Evolutionary conservation across 2,797 vertebrate genomes (phyloP).

Genomic region (Pteropus rufus): DNA sequence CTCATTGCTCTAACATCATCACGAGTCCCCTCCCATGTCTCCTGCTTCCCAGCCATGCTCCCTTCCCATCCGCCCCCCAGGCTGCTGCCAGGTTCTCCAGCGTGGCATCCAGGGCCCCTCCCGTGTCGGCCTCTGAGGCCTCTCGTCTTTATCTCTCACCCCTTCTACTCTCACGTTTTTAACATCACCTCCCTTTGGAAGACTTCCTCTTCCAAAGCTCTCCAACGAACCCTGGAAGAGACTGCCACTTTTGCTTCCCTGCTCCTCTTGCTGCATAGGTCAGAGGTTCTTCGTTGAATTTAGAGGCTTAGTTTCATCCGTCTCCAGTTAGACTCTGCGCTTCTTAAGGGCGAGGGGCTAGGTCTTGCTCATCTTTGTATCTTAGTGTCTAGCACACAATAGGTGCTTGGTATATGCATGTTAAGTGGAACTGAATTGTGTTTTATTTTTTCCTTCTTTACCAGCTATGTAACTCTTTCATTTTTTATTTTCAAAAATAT

Average conservation of each 20-base stretch:
- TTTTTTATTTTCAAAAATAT: neutral
- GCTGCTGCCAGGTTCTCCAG: neutral
- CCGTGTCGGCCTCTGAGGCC: neutral
- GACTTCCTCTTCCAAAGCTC: neutral
- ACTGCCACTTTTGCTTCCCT: neutral
- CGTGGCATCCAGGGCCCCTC: neutral
- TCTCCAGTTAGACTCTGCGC: neutral
- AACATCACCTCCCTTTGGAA: neutral
- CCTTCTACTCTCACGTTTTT: neutral
- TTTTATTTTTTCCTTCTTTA: neutral
- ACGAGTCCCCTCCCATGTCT: accelerated
- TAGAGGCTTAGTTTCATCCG: neutral
- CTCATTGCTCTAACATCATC: neutral
- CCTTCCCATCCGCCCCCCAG: neutral
- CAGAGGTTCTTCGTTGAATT: neutral
- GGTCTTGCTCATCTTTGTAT: neutral
- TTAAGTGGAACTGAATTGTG: neutral
- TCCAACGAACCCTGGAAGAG: neutral
- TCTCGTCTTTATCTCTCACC: neutral
- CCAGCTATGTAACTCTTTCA: neutral
- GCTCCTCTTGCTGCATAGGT: neutral
- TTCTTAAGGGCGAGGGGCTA: neutral
- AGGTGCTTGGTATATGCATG: neutral
- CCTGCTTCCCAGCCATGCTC: no score
- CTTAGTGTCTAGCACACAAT: neutral